Evolutionary conservation across 37 sponge, comb jelly and placozoan genomes (phyloP).

Genomic region (Cliona cf. orientalis): DNA sequence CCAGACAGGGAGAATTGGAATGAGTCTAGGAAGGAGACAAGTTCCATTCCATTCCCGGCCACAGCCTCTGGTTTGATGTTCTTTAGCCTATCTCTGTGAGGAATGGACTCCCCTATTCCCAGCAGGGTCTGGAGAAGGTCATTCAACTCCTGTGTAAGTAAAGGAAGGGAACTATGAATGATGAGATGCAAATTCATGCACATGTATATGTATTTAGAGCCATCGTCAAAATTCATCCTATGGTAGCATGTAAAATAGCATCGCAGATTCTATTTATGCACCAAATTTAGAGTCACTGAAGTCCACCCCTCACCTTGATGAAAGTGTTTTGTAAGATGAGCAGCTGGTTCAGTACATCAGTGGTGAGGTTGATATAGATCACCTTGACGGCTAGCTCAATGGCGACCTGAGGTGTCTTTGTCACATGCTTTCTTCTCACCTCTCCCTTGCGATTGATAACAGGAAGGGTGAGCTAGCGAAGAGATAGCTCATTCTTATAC

Average conservation of each 20-base stretch:
- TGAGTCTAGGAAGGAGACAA: constrained; percentile 42
- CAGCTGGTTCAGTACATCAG: constrained; percentile 79
- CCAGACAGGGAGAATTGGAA: constrained; percentile 39
- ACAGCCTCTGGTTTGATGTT: not conserved
- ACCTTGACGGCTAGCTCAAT: constrained; percentile 53
- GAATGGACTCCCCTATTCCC: constrained; percentile 59
- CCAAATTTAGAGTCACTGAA: too few species aligned
- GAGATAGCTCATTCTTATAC: constrained; percentile 59
- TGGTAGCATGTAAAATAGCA: too few species aligned
- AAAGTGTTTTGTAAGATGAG: constrained; percentile 75
- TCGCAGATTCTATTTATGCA: too few species aligned
- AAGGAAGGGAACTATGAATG: too few species aligned
- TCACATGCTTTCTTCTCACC: constrained; percentile 9
- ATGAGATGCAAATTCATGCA: too few species aligned
- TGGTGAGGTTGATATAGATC: constrained; percentile 69
- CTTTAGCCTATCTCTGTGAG: constrained; percentile 17
- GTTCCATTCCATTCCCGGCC: constrained; percentile 1
- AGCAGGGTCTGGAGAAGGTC: constrained; percentile 59
- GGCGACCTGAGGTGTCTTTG: constrained; percentile 24
- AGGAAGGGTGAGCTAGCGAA: constrained; percentile 66
- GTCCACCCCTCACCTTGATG: constrained; percentile 70
- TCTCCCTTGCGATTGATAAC: constrained; percentile 30
- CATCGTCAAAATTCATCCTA: too few species aligned
- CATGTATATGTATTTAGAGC: too few species aligned
- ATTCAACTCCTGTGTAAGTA: constrained; percentile 78